Evolutionary conservation across 2,888 invertebrate genomes (phyloP), one percentile per base, ranked within the genome.

Genomic region (Xestobium rufovillosum): DNA sequence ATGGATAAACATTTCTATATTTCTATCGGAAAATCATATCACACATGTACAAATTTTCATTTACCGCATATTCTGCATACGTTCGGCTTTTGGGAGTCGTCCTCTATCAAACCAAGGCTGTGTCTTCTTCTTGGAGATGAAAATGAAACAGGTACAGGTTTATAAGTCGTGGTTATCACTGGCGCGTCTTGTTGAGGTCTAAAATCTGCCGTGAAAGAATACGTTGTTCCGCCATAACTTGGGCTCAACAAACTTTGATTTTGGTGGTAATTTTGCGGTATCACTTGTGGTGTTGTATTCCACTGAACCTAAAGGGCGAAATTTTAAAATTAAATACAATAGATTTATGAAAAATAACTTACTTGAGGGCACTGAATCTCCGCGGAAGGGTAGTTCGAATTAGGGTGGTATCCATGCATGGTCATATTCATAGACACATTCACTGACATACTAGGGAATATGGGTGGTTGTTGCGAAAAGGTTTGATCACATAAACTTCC

Each of bases 391-490:
- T 63, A 62, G 13, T 52, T 57, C 32, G 49, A 52, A 59, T 65
- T 66, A 60, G 57, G 68, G 56, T 75, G 75, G 51, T 80, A 81
- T 2, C 80, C 81, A 48, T 90, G 90, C 84, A 94, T 92, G 38
- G 94, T 94, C 94, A 95, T 95, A 64, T 92, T 94, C 94, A 95
- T 95, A 51, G 87, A 88, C 0, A 95, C 91, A 60, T 95, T 95
- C 48, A 95, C 92, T 56, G 89, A 90, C 94, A 95, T 94, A 55
- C 90, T 85, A 8, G 92, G 90, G 61, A 88, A 88, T 45, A 83
- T 72, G 0, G 78, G 64, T 3, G 55, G 26, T 41, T 61, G 62
- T 25, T 58, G 60, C 4, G 47, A 3, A 35, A 57, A 59, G n/a
- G 45, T 34, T 47, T 64, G 60, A 10, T 62, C 61, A 39, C 60